Conservation (phyloP, 2,797 vertebrate species). For the Heliangelus exortis region DNA sequence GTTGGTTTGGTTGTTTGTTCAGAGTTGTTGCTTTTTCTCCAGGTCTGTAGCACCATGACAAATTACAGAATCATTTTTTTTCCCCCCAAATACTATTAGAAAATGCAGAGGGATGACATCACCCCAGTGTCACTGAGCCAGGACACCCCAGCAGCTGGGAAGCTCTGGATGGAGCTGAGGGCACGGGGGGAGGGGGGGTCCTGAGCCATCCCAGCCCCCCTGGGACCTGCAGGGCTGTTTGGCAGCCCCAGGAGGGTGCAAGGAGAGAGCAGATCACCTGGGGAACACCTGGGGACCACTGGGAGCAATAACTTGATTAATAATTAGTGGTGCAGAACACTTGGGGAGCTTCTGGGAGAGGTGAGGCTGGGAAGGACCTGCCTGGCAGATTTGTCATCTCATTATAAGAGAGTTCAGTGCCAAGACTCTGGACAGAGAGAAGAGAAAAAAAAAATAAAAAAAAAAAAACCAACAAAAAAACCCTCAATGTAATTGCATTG, state of each 20-base stretch:
- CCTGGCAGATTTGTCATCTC: slow-evolving; percentile 86
- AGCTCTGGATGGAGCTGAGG: not conserved
- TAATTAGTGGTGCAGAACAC: slow-evolving; percentile 77
- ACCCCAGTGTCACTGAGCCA: not conserved
- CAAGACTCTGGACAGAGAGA: not conserved
- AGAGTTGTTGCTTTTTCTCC: not conserved
- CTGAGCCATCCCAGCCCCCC: not conserved
- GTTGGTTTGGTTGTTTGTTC: slow-evolving; percentile 4
- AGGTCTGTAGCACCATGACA: not conserved
- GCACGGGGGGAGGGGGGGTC: not conserved
- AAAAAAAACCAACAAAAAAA: not conserved
- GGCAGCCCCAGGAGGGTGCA: slow-evolving; percentile 58
- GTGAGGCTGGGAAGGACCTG: slow-evolving; percentile 73
- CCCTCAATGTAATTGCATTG: slow-evolving; percentile 22
- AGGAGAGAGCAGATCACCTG: slow-evolving; percentile 77
- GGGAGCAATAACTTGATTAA: slow-evolving; percentile 73
- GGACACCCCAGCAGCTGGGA: not conserved
- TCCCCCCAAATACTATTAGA: not conserved
- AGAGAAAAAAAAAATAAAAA: not conserved
- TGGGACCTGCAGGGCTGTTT: not conserved
- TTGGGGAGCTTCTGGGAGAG: slow-evolving; percentile 77
- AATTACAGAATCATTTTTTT: not conserved
- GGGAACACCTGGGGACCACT: slow-evolving; percentile 50
- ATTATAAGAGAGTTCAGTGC: slow-evolving; percentile 78
- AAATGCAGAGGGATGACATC: not conserved